phyloP scores from a whole-genome alignment of 1,140 invertebrate species.

The Plutomurus gul region DNA sequence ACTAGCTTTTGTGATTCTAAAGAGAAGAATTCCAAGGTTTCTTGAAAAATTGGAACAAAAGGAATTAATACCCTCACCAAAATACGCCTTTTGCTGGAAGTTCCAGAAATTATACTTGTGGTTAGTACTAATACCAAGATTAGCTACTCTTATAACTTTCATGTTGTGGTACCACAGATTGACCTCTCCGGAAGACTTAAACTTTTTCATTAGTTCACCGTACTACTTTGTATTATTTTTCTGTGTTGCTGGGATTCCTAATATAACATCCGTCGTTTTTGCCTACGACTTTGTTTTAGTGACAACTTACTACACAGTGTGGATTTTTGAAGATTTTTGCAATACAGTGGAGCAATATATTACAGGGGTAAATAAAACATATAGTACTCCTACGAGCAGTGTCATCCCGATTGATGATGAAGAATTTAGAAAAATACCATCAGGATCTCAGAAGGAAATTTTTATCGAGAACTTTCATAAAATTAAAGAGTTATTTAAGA shows the following conservation, averaged over 20 bases:
- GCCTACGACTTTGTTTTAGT: slow-evolving; percentile 16
- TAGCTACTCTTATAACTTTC: not conserved
- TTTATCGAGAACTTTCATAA: slow-evolving; percentile 32
- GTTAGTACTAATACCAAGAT: not conserved
- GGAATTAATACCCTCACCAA: not conserved
- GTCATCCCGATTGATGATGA: not conserved
- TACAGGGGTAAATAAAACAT: not conserved
- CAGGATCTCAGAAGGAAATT: not conserved
- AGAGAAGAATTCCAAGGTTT: not conserved
- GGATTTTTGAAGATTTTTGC: slow-evolving; percentile 8
- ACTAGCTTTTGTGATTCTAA: not conserved
- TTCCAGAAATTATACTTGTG: not conserved
- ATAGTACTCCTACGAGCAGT: not conserved
- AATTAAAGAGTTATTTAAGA: slow-evolving; percentile 17
- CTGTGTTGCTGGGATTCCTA: not conserved
- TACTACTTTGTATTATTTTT: slow-evolving; percentile 1
- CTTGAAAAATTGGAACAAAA: not conserved
- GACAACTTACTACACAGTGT: not conserved
- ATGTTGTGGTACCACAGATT: not conserved
- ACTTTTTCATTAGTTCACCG: not conserved
- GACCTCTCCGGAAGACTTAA: not conserved
- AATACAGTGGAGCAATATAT: not conserved
- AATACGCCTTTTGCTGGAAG: not conserved
- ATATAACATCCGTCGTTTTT: not conserved
- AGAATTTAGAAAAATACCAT: not conserved